Evolutionary conservation across 2,888 invertebrate species (phyloP).

Genomic region (Spodoptera exigua): DNA sequence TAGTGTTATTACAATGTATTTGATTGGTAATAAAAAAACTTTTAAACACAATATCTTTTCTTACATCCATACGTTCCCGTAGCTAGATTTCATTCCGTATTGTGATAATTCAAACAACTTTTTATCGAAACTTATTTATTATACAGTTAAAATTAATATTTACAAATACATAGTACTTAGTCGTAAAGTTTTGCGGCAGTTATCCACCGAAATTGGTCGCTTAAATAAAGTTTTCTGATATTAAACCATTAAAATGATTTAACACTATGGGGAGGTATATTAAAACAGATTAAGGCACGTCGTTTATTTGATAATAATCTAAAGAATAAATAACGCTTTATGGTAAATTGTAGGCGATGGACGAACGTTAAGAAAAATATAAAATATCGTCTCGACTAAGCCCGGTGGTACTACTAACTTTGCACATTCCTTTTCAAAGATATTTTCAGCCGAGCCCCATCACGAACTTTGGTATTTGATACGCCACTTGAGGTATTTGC

Average conservation of each 20-base stretch:
- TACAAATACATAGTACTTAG: conserved; percentile 49
- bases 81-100: too few species aligned
- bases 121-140: conserved; percentile 45
- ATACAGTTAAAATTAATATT: conserved; percentile 57
- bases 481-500: conserved; percentile 95
- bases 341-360: conserved; percentile 26
- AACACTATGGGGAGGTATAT: conserved; percentile 8
- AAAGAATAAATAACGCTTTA: conserved; percentile 47
- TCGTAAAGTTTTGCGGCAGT: conserved; percentile 21
- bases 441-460: conserved; percentile 92
- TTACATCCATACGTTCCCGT: too few species aligned
- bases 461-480: conserved; percentile 95
- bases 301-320: conserved; percentile 24
- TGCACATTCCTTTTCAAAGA: conserved; percentile 48
- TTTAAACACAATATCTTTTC: conserved; percentile 33
- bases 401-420: conserved; percentile 66
- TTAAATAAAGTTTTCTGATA: conserved; percentile 22
- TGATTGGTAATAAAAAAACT: conserved; percentile 56
- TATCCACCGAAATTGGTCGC: conserved; percentile 31
- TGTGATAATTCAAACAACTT: conserved; percentile 12
- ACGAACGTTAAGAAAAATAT: conserved; percentile 24
- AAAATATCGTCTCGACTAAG: conserved; percentile 56
- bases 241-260: conserved; percentile 8
- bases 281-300: conserved; percentile 50
- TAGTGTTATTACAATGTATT: conserved; percentile 58